These are phyloP conservation scores for Fundulus diaphanus DNA, from an alignment of 2,797 vertebrate species.

Conservation along the genomic window DNA sequence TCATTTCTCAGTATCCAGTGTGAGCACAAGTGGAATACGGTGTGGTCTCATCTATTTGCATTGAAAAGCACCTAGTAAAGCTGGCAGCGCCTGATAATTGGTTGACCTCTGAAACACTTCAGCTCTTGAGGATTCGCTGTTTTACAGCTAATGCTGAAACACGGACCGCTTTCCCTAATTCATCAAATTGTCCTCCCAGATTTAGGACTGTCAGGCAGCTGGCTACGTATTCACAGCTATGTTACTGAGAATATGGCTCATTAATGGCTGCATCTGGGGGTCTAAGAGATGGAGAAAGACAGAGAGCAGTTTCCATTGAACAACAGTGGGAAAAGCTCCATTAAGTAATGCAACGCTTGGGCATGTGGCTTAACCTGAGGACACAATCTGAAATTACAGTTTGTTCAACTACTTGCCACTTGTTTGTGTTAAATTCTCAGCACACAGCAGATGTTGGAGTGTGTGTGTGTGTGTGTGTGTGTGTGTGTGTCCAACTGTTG, in stretches of 20 bases:
- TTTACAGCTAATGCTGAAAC: slow-evolving; percentile 56
- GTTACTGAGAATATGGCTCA: slow-evolving; percentile 44
- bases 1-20: slow-evolving; percentile 36
- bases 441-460: slow-evolving; percentile 14
- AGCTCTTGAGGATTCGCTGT: slow-evolving; percentile 60
- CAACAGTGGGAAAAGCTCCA: slow-evolving; percentile 21
- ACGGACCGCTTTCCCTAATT: slow-evolving; percentile 46
- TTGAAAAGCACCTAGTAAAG: slow-evolving; percentile 61
- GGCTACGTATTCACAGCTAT: slow-evolving; percentile 40
- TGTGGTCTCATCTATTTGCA: slow-evolving; percentile 68
- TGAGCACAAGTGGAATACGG: slow-evolving; percentile 57
- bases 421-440: slow-evolving; percentile 20
- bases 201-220: slow-evolving; percentile 29
- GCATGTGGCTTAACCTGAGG: slow-evolving; percentile 5
- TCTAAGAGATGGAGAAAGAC: slow-evolving; percentile 25
- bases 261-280: slow-evolving; percentile 53
- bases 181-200: slow-evolving; percentile 44
- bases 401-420: slow-evolving; percentile 19
- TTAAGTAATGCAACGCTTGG: slow-evolving; percentile 15
- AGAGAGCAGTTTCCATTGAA: slow-evolving; percentile 14
- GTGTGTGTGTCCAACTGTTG: neutral
- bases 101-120: slow-evolving; percentile 67
- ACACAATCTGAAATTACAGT: slow-evolving; percentile 32
- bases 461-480: slow-evolving; percentile 1
- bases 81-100: slow-evolving; percentile 65